These are phyloP conservation scores for Archaeoteleia sp. DNA, from an alignment of 2,888 invertebrate species.

Conservation along the genomic window DNA sequence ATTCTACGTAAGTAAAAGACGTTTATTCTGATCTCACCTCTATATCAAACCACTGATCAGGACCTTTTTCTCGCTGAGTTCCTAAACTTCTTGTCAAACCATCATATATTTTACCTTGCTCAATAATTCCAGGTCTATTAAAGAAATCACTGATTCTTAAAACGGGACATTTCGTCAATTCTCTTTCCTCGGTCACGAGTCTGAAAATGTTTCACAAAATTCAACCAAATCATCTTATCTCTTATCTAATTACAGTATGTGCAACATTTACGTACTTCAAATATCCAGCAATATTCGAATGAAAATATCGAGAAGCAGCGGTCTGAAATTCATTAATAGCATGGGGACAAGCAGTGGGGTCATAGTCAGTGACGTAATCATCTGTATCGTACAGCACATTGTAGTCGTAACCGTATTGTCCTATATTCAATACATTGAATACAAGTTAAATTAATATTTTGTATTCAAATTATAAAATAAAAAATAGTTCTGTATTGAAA, in stretches of 20 bases:
- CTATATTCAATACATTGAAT: too few relatives aligned
- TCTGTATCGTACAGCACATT: conserved; percentile 79
- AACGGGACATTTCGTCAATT: conserved; percentile 56
- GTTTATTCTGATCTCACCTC: conserved; percentile 84
- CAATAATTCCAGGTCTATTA: conserved; percentile 81
- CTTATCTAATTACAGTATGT: too few relatives aligned
- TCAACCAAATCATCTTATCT: too few relatives aligned
- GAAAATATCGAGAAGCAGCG: conserved; percentile 85
- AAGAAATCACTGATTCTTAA: conserved; percentile 84
- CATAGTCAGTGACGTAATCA: conserved; percentile 81
- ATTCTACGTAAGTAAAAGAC: too few relatives aligned
- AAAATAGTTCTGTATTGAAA: too few relatives aligned
- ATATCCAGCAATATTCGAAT: conserved; percentile 82
- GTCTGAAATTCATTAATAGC: conserved; percentile 83
- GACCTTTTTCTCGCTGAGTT: conserved; percentile 84
- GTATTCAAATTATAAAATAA: too few relatives aligned
- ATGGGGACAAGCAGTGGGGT: conserved; percentile 80
- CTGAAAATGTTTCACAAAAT: too few relatives aligned
- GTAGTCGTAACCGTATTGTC: conserved; percentile 78
- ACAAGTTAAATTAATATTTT: conserved; percentile 7
- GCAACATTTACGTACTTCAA: conserved; percentile 79
- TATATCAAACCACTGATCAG: conserved; percentile 85
- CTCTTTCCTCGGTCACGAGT: conserved; percentile 55
- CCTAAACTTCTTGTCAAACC: conserved; percentile 85
- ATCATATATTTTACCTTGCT: conserved; percentile 81